These are phyloP conservation scores for Oligia latruncula DNA, from an alignment of 2,888 invertebrate species.

Conservation along the genomic window DNA sequence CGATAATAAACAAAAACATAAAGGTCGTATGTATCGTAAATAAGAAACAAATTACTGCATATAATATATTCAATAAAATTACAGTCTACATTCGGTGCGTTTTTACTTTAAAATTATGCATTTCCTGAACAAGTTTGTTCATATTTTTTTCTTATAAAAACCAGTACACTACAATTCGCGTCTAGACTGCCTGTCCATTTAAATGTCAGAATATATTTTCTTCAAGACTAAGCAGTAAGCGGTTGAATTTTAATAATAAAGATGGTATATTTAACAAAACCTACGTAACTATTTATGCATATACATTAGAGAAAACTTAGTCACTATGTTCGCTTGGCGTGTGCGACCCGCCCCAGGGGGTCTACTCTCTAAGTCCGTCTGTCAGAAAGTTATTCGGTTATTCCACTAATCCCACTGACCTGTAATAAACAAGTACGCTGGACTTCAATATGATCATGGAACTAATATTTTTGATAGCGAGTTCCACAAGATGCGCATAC, in stretches of 20 bases:
- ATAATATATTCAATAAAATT: neutral
- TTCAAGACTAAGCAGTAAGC: constrained; percentile 9
- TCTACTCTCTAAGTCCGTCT: neutral
- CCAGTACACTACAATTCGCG: neutral
- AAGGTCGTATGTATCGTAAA: neutral
- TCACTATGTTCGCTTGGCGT: neutral
- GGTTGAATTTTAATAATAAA: constrained; percentile 21
- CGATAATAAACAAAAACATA: constrained; percentile 4
- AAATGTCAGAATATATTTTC: constrained; percentile 34
- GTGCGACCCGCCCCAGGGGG: neutral
- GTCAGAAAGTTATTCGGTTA: neutral
- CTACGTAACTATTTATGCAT: constrained; percentile 2
- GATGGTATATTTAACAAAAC: neutral
- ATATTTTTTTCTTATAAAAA: constrained; percentile 10
- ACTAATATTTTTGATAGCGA: too few relatives aligned
- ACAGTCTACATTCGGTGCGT: neutral
- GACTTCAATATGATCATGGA: too few relatives aligned
- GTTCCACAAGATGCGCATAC: too few relatives aligned
- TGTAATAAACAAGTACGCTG: too few relatives aligned
- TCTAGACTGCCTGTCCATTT: constrained; percentile 4
- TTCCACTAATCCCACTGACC: neutral
- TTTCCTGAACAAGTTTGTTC: constrained; percentile 7
- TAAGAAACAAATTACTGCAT: neutral
- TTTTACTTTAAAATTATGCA: neutral
- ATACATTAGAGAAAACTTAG: constrained; percentile 11